Base-by-base conservation (phyloP, 1,140 invertebrate genomes). In the Triops longicaudatus region DNA sequence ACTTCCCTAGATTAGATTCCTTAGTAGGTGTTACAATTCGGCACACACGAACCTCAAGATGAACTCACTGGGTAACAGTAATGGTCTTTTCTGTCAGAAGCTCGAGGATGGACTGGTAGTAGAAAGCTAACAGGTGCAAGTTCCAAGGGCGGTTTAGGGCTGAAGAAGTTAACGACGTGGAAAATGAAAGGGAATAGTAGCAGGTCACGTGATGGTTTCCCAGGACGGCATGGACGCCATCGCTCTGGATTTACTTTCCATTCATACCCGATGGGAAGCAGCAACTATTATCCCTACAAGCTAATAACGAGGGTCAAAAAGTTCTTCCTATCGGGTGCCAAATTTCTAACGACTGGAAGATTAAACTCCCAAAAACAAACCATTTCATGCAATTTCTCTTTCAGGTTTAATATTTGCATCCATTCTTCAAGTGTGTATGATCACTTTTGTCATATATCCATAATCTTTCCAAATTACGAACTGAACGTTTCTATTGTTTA, bases 91-190 rank as follows among this genome's bases (percentile, higher is more conserved):
- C n/a, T 14, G 22, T 22, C 50, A 63, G 50, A 63, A 63, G 50
- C 50, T 63, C 50, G 14, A 63, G 22, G 50, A 63, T 63, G 50
- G 50, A 63, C 50, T 63, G 50, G 22, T 63, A 63, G 22, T 63
- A 63, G 17, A 63, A 63, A 63, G 22, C 22, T 14, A 63, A 63
- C 50, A 63, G 50, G 50, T 63, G 50, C 50, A 22, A 63, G 50
- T 7, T 63, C 50, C 17, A n/a, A 63, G 50, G 7, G 50, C 50
- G 17, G 14, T 4, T 63, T n/a, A 22, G 50, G 50, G 50, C 11
- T 63, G 50, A 63, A 63, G 50, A 63, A 63, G 50, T 63, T 63
- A 63, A 63, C 50, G 22, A 63, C 50, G 50, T 22, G 22, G 50
- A 63, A 63, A 63, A 37, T 37, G 31, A 37, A 37, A 63, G 22